phyloP scores from a whole-genome alignment of 1,140 invertebrate genomes.

The Eumeta japonica region DNA sequence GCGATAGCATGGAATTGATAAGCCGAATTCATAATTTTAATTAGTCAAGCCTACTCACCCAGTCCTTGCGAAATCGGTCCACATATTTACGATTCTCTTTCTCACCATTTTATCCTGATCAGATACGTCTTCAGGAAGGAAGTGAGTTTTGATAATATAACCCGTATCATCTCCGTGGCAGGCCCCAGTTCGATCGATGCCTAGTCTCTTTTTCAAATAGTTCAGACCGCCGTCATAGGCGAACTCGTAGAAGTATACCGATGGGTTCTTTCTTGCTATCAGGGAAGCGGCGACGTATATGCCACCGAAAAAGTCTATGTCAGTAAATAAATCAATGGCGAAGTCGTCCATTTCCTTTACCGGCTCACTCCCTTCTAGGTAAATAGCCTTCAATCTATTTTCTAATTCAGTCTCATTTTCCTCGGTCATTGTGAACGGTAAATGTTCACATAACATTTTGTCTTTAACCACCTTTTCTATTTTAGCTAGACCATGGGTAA shows the following conservation, averaged over 20 bases:
- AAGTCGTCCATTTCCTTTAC: slow-evolving; percentile 30
- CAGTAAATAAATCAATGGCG: slow-evolving; percentile 43
- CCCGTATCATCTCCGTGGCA: slow-evolving; percentile 45
- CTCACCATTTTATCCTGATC: slow-evolving; percentile 30
- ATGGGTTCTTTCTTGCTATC: slow-evolving; percentile 32
- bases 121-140: slow-evolving; percentile 19
- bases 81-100: slow-evolving; percentile 45
- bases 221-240: slow-evolving; percentile 44
- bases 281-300: slow-evolving; percentile 28
- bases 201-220: slow-evolving; percentile 32
- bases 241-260: slow-evolving; percentile 49
- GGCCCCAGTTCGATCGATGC: slow-evolving; percentile 31
- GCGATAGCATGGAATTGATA: too few species aligned
- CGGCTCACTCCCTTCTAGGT: slow-evolving; percentile 27
- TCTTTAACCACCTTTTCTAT: slow-evolving; percentile 27
- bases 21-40: too few species aligned
- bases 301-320: slow-evolving; percentile 44
- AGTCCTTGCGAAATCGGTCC: slow-evolving; percentile 56
- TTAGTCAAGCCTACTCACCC: too few species aligned
- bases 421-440: slow-evolving; percentile 29
- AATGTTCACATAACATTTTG: slow-evolving; percentile 28
- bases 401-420: slow-evolving; percentile 26
- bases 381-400: slow-evolving; percentile 30
- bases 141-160: slow-evolving; percentile 30
- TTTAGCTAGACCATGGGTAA: slow-evolving; percentile 10